Evolutionary conservation across 2,888 invertebrate species (phyloP).

Genomic region (Halictus quadricinctus): DNA sequence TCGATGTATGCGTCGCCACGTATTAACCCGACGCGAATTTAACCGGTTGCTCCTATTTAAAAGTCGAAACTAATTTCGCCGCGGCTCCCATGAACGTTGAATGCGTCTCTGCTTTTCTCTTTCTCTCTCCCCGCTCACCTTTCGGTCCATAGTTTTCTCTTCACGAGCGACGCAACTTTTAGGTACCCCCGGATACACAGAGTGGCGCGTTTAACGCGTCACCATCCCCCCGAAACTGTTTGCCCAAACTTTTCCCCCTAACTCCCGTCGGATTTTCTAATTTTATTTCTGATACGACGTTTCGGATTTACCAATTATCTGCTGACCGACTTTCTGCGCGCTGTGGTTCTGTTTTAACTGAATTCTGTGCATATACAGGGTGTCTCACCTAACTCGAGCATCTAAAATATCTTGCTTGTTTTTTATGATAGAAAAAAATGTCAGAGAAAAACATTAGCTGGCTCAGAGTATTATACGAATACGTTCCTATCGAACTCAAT

Average conservation of each 20-base stretch:
- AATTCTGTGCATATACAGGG: background rate
- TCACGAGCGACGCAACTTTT: background rate
- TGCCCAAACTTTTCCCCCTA: background rate
- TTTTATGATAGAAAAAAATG: too few relatives aligned
- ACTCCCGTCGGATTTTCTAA: background rate
- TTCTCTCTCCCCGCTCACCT: background rate
- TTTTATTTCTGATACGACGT: background rate
- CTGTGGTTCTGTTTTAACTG: background rate
- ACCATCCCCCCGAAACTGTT: background rate
- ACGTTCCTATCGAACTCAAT: too few relatives aligned
- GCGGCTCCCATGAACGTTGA: background rate
- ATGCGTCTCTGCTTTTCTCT: accelerated
- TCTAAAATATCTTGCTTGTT: too few relatives aligned
- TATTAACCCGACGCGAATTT: conserved; percentile 28
- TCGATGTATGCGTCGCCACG: conserved; percentile 43
- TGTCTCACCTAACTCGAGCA: too few relatives aligned
- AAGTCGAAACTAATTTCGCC: conserved; percentile 45
- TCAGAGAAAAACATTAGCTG: too few relatives aligned
- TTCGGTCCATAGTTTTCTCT: background rate
- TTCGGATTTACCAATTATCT: background rate
- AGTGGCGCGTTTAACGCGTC: background rate
- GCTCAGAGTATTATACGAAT: too few relatives aligned
- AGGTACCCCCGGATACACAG: background rate
- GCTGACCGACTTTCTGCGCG: background rate
- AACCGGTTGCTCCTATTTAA: conserved; percentile 21